These are phyloP conservation scores for Hydrozoanthus gracilis DNA, from an alignment of 92 coral and sea anemone species.

Conservation along the genomic window DNA sequence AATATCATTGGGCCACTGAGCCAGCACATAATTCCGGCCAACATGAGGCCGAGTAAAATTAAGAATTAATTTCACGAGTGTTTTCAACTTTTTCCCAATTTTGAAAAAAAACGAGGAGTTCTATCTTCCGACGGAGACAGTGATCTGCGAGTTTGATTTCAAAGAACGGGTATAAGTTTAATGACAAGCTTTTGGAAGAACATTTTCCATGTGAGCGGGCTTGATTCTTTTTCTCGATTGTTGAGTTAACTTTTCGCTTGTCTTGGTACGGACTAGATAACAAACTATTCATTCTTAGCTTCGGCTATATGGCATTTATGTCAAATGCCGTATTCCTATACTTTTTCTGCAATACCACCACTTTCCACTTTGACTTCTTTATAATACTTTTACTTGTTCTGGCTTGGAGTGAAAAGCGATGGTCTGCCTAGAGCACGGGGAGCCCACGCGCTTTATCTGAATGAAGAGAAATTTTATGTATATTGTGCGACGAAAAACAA, in stretches of 20 bases:
- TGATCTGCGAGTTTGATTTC: background rate
- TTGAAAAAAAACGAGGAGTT: background rate
- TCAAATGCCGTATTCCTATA: conserved; percentile 2
- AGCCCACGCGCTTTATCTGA: no score
- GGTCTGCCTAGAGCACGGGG: background rate
- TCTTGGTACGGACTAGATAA: background rate
- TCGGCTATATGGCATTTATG: conserved; percentile 16
- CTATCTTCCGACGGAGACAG: background rate
- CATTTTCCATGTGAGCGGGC: background rate
- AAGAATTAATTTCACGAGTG: no score
- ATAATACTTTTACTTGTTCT: background rate
- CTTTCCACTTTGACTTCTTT: background rate
- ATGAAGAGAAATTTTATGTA: no score
- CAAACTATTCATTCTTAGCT: conserved; percentile 2
- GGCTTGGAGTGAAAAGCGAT: background rate
- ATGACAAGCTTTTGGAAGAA: background rate
- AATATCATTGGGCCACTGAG: no score
- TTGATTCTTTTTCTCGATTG: no score
- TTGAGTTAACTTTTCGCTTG: no score
- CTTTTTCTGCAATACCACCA: conserved; percentile 2
- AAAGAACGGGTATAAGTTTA: conserved; percentile 1
- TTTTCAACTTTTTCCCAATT: no score
- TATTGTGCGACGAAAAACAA: no score
- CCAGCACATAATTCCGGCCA: no score
- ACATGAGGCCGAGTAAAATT: no score